Percentiles rank a stretch among this genome's conserved stretches.
Conservation (phyloP, 2,888 invertebrate genomes). For the Hemaris fuciformis region DNA sequence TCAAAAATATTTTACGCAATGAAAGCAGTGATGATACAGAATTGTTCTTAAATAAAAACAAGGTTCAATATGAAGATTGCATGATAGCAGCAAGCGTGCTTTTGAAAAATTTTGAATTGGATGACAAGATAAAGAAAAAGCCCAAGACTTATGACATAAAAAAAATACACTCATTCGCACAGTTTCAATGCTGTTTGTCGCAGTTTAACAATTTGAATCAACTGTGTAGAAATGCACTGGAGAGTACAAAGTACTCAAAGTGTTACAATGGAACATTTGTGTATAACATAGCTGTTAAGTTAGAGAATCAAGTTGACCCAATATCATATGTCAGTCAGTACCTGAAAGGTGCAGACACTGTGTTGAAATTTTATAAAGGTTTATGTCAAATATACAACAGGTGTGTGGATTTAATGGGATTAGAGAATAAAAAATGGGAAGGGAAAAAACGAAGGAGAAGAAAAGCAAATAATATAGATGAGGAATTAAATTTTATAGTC, state of each 20-base stretch:
- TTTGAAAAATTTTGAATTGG: constrained; percentile 81
- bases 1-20: constrained; percentile 37
- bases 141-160: constrained; percentile 79
- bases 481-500: constrained; percentile 57
- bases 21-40: constrained; percentile 36
- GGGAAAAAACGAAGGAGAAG: constrained; percentile 48
- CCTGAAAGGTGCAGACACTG: constrained; percentile 58
- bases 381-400: constrained; percentile 46
- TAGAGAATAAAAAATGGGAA: constrained; percentile 44
- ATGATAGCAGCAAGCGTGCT: constrained; percentile 81
- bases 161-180: constrained; percentile 83
- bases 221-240: constrained; percentile 82
- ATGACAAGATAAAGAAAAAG: constrained; percentile 74
- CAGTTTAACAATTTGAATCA: constrained; percentile 84
- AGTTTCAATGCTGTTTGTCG: constrained; percentile 84
- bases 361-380: constrained; percentile 63
- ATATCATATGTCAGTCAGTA: constrained; percentile 77
- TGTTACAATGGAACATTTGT: constrained; percentile 88
- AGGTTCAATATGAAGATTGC: constrained; percentile 81
- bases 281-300: constrained; percentile 85
- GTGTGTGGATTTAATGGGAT: constrained; percentile 45
- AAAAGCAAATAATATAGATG: constrained; percentile 43
- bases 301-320: constrained; percentile 81
- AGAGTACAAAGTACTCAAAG: constrained; percentile 80
- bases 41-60: constrained; percentile 67